A percentile compares a stretch with the other conserved stretches of the same genome.
Evolutionary conservation across 2,113 vertebrate species (phyloP).

Genomic region (Apistogramma diplotaenia): DNA sequence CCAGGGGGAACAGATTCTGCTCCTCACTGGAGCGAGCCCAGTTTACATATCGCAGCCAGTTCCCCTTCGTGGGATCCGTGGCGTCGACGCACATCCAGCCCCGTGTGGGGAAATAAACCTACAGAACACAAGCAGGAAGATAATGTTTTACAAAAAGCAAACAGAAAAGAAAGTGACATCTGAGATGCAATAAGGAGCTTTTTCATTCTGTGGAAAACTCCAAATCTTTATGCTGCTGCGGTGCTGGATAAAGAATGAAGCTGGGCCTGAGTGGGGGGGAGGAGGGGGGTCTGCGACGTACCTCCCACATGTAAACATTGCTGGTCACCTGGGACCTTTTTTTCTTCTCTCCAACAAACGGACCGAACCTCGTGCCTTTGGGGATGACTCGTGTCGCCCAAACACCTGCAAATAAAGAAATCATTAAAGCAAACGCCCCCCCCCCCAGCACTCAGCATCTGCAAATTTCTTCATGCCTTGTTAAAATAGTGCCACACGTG

Average conservation of each 20-base stretch:
- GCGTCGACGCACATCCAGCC: constrained; percentile 97
- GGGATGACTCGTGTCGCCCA: constrained; percentile 89
- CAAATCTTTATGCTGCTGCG: not conserved
- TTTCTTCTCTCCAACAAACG: constrained; percentile 92
- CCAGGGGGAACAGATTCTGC: constrained; percentile 91
- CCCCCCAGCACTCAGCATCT: no score
- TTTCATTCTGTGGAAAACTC: not conserved
- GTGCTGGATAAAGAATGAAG: not conserved
- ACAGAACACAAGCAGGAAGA: not conserved
- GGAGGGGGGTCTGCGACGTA: constrained; percentile 78
- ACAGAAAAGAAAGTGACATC: not conserved
- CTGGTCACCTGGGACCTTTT: constrained; percentile 94
- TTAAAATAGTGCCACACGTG: not conserved
- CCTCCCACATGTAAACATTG: constrained; percentile 98
- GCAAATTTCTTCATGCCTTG: not conserved
- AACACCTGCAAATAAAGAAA: constrained; percentile 79
- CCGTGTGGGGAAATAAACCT: constrained; percentile 89
- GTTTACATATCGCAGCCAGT: constrained; percentile 93
- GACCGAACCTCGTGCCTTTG: constrained; percentile 92
- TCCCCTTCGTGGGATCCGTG: constrained; percentile 89
- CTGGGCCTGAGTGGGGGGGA: no score
- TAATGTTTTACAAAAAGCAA: not conserved
- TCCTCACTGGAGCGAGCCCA: constrained; percentile 89
- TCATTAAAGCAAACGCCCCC: not conserved
- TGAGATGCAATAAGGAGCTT: not conserved